These are phyloP conservation scores for Pyralis farinalis DNA, from an alignment of 2,888 invertebrate species.

Conservation along the genomic window DNA sequence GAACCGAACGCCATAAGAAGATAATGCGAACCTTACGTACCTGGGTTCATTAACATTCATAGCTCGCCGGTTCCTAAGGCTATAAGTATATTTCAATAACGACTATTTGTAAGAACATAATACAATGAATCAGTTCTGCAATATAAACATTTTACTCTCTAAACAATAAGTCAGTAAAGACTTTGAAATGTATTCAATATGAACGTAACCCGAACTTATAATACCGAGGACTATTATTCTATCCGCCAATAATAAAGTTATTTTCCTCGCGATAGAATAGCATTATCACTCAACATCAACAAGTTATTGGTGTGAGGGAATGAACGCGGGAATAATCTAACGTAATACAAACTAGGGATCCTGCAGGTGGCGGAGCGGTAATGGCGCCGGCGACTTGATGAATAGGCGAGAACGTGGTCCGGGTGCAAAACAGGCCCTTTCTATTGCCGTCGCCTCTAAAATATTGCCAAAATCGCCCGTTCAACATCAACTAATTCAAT, in stretches of 20 bases:
- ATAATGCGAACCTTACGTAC: too few species aligned
- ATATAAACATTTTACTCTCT: too few species aligned
- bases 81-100: too few species aligned
- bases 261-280: constrained; percentile 24
- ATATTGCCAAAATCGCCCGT: constrained; percentile 69
- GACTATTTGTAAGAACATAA: too few species aligned
- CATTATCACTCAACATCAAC: constrained; percentile 33
- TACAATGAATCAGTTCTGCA: too few species aligned
- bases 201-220: too few species aligned
- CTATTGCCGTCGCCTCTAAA: constrained; percentile 63
- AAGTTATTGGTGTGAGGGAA: constrained; percentile 55
- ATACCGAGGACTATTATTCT: too few species aligned
- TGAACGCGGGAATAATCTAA: constrained; percentile 58
- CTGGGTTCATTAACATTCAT: too few species aligned
- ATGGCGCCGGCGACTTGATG: constrained; percentile 70
- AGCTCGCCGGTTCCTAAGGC: too few species aligned
- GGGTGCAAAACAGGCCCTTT: constrained; percentile 64
- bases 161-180: too few species aligned
- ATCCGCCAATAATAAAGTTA: constrained; percentile 22
- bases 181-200: too few species aligned
- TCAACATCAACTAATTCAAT: constrained; percentile 73
- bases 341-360: constrained; percentile 62
- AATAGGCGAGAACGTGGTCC: constrained; percentile 67
- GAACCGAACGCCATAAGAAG: too few species aligned
- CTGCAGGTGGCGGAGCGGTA: constrained; percentile 70